These are phyloP conservation scores for Acrobasis repandana DNA, from an alignment of 2,888 invertebrate genomes.

Conservation along the genomic window DNA sequence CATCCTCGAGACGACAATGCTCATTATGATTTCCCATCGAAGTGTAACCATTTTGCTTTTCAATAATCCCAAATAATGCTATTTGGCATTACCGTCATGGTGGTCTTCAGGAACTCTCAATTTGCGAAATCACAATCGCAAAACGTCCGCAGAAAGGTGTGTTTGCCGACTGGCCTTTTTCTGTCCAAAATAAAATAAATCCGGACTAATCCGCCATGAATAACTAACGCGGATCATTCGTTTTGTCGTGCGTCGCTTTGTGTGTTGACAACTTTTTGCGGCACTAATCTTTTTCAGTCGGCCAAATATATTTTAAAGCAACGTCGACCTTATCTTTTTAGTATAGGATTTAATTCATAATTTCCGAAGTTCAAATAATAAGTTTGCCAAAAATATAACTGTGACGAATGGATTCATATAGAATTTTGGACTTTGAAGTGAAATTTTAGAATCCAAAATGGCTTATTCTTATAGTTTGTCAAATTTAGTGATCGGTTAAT, in stretches of 20 bases:
- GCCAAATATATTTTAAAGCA: background rate
- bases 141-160: slow-evolving; percentile 28
- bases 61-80: background rate
- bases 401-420: background rate
- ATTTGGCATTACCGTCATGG: slow-evolving; percentile 29
- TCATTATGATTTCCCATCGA: slow-evolving; percentile 16
- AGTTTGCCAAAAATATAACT: slow-evolving; percentile 22
- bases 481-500: slow-evolving; percentile 53
- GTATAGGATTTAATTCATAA: background rate
- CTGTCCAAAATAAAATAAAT: slow-evolving; percentile 65
- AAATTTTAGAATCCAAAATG: slow-evolving; percentile 4
- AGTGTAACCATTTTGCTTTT: slow-evolving; percentile 27
- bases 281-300: background rate
- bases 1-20: slow-evolving; percentile 6
- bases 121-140: slow-evolving; percentile 57
- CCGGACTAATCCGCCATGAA: slow-evolving; percentile 76
- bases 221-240: slow-evolving; percentile 66
- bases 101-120: slow-evolving; percentile 60
- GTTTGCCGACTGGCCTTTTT: slow-evolving; percentile 23
- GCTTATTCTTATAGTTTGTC: background rate
- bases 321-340: slow-evolving; percentile 16
- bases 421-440: slow-evolving; percentile 1
- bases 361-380: background rate
- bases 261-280: slow-evolving; percentile 69
- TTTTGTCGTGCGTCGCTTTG: slow-evolving; percentile 76